Base-by-base conservation (phyloP, 2,888 invertebrate genomes). In the Nymphalis c-album region DNA sequence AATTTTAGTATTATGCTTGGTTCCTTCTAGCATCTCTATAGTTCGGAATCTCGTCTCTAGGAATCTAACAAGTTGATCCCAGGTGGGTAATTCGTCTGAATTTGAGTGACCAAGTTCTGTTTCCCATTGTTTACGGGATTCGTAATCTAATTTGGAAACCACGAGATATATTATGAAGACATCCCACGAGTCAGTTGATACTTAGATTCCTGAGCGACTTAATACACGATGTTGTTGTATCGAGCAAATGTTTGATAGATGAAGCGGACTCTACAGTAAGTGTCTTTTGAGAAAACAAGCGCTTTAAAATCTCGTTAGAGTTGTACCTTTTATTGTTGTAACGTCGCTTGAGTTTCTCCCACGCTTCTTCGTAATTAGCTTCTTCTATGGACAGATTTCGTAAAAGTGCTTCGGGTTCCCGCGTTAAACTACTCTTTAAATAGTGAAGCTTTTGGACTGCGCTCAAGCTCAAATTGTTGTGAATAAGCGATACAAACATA, bases 401-500 rank as follows among this genome's bases (percentile, higher is more conserved):
- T 10, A 50, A 10, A 7, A 50, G 5, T 1, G 18, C n/a, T 20
- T n/a, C 50, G 1, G 71, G 40, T 60, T 74, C 75, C 10, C 74
- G 71, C 0, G 60, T 51, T 10, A 75, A 58, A 68, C 65, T 68
- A 10, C 70, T 60, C 16, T 74, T 74, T 61, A 75, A 57, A 22
- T 72, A 60, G 40, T 46, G 64, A 10, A 60, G 26, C 35, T 65
- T 65, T 18, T 65, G 60, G 7, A 74, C 73, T 0, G 47, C 35
- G n/a, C 45, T 60, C 5, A 74, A 40, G 22, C 1, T 60, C 16
- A 20, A 18, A 51, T 74, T 74, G 1, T 58, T 62, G 53, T 73
- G 71, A 1, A 74, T 72, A 10, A 74, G 18, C 3, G 73, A 70
- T 1, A 26, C 0, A 61, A 73, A 73, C 59, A 72, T 64, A 45